Base-by-base conservation (phyloP, 2,888 invertebrate species). In the Agonum fuliginosum region DNA sequence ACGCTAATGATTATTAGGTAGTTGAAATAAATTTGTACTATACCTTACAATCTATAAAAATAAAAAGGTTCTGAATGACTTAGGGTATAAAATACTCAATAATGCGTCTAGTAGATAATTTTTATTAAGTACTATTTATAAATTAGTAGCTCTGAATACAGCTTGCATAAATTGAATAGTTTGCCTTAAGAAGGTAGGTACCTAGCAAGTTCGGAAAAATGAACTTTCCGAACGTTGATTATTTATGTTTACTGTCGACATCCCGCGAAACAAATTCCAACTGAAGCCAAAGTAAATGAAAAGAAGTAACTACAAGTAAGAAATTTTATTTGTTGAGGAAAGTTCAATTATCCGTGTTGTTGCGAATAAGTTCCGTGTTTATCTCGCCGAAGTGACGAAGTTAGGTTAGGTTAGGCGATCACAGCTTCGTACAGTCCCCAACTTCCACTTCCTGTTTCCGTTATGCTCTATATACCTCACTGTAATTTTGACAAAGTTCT, bases 401-500 rank as follows among this genome's bases (percentile, higher is more conserved):
- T 70, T 70, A 69, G 62, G 34, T 62, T 51, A 51, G 51, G 51
- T 51, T 51, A 51, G 43, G 43, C 14, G 14, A 43, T 43, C n/a
- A n/a, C 14, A 43, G 14, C 24, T 3, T 6, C 67, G 4, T n/a
- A 41, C 37, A 67, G 24, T 30, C 30, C n/a, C 3, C 17, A 12
- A 17, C 43, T 12, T 10, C 51, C 17, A 5, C 14, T 8, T 43
- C 46, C 58, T 37, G 72, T 37, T 41, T 41, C 54, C 72, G 72
- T 72, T 72, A 72, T 58, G 72, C 54, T 72, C 72, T 72, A 72
- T 72, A 72, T 72, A 72, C 34, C 54, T 72, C 54, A 72, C 54
- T 72, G 37, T 72, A 72, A 72, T 72, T 72, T 72, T 72, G 72
- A 54, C 72, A 72, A 72, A 72, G 72, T 72, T 72, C 58, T 72